phyloP scores from a whole-genome alignment of 1,140 invertebrate species.

The Drosophila neocordata region DNA sequence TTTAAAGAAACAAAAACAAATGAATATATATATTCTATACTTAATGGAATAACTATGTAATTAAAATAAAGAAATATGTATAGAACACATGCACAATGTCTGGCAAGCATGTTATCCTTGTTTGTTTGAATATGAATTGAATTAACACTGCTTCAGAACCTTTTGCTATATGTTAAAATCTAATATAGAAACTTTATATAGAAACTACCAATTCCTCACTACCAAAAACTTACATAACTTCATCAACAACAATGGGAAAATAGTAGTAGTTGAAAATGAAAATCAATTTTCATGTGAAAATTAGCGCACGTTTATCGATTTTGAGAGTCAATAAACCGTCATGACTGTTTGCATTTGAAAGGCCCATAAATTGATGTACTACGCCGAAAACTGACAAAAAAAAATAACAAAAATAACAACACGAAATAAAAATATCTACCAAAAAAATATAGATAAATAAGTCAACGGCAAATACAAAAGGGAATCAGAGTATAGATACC shows the following conservation, averaged over 20 bases:
- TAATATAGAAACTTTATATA: neutral
- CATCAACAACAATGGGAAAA: conserved; percentile 17
- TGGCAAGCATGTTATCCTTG: conserved; percentile 27
- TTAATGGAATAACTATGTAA: too few species aligned
- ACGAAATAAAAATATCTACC: conserved; percentile 3
- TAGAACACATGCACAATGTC: conserved; percentile 47
- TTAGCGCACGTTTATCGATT: conserved; percentile 61
- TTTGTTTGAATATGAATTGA: conserved; percentile 10
- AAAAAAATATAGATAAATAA: conserved; percentile 61
- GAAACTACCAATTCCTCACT: neutral
- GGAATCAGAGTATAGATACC: conserved; percentile 30
- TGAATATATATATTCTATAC: too few species aligned
- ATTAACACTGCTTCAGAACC: neutral
- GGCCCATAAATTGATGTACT: conserved; percentile 60
- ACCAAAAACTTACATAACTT: conserved; percentile 33
- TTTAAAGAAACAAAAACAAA: too few species aligned
- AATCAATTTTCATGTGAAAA: conserved; percentile 55
- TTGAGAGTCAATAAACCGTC: conserved; percentile 20
- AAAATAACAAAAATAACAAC: conserved; percentile 11
- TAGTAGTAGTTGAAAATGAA: conserved; percentile 16
- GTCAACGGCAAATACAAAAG: conserved; percentile 62
- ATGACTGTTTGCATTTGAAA: conserved; percentile 55
- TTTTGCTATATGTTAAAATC: neutral
- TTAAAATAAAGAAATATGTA: too few species aligned
- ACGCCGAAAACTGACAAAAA: conserved; percentile 36